A percentile compares a stretch with the other conserved stretches of the same genome.
phyloP scores from a whole-genome alignment of 2,888 invertebrate genomes.

The Epicampocera succincta region DNA sequence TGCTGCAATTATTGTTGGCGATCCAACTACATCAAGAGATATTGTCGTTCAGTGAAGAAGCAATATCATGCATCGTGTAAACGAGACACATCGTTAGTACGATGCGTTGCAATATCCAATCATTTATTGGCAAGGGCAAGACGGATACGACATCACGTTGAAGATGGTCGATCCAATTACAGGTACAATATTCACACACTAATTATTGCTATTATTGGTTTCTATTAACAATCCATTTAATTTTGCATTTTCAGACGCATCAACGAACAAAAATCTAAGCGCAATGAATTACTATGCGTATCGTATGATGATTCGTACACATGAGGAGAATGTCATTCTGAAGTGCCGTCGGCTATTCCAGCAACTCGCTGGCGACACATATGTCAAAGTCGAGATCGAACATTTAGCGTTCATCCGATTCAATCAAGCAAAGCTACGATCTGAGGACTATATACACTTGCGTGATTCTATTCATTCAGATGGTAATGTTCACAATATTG shows the following conservation, averaged over 20 bases:
- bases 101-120: constrained; percentile 52
- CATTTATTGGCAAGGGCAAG: constrained; percentile 72
- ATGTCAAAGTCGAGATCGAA: too few species aligned
- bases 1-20: not conserved
- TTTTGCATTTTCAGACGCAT: constrained; percentile 49
- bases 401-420: too few species aligned
- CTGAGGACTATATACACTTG: too few species aligned
- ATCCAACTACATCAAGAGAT: constrained; percentile 56
- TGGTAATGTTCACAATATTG: not conserved
- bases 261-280: constrained; percentile 10
- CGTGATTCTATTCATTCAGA: too few species aligned
- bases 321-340: constrained; percentile 20
- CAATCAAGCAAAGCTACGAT: too few species aligned
- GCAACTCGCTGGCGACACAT: too few species aligned
- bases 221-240: constrained; percentile 51
- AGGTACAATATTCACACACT: constrained; percentile 55
- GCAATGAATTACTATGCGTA: constrained; percentile 1
- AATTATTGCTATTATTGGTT: constrained; percentile 38
- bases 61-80: constrained; percentile 58
- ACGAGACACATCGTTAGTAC: constrained; percentile 75
- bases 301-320: constrained; percentile 37
- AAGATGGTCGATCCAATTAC: constrained; percentile 60
- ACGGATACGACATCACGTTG: constrained; percentile 71
- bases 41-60: constrained; percentile 72
- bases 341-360: too few species aligned